Conservation (phyloP, 2,797 vertebrate genomes). For the Jordanella pulchra region DNA sequence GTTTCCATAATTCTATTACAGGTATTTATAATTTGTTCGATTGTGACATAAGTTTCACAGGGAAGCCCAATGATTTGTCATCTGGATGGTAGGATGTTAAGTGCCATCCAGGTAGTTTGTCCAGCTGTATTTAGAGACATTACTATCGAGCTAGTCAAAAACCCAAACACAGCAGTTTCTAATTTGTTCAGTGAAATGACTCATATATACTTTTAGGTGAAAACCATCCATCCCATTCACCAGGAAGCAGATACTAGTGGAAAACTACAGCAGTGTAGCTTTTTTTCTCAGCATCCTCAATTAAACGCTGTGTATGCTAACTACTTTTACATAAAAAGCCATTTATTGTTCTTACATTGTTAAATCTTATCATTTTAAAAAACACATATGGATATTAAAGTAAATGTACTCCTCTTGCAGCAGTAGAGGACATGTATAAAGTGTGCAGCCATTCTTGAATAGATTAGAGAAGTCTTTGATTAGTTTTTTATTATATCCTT, state of each 20-base stretch:
- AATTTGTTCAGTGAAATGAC: neutral
- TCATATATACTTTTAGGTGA: neutral
- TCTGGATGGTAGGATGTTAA: neutral
- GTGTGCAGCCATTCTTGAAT: neutral
- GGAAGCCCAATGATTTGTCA: neutral
- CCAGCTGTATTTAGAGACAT: neutral
- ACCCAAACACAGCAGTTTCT: neutral
- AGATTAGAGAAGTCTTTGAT: constrained; percentile 2
- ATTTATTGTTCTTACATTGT: neutral
- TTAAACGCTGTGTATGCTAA: neutral
- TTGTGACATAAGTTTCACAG: neutral
- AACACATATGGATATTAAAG: neutral
- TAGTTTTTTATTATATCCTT: neutral
- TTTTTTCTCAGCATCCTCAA: too few relatives aligned
- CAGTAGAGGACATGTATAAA: neutral
- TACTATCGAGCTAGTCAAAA: neutral
- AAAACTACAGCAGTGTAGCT: neutral
- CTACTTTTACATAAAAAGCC: neutral
- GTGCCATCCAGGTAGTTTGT: neutral
- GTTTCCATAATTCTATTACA: neutral
- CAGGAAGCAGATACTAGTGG: neutral
- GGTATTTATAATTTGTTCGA: neutral
- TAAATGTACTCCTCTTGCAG: neutral
- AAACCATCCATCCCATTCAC: neutral
- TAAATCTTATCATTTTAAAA: neutral